Base-by-base conservation (phyloP, 2,888 invertebrate species). In the Congeria kusceri region DNA sequence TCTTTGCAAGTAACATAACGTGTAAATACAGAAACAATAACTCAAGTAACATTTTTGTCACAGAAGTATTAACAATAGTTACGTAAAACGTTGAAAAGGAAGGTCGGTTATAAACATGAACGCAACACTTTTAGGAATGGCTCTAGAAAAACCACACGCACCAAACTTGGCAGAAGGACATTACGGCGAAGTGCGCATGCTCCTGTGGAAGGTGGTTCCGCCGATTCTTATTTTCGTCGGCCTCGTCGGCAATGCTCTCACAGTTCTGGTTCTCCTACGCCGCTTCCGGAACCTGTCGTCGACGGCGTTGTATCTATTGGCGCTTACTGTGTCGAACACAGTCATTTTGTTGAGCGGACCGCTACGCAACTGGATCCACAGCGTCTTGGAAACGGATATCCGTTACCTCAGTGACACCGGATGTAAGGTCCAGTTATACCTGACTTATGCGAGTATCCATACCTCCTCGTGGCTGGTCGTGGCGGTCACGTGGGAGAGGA, bases 391-490 rank as follows among this genome's bases (percentile, higher is more conserved):
- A 0, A 47, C 77, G 29, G 89, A 89, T 59, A 59, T 89, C 39
- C 80, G 89, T 32, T 32, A 73, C 13, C n/a, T 73, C 3, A 78
- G 76, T 9, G 64, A 61, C 1, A 57, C 49, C 1, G 72, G 74
- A 3, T 88, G 88, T 47, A 81, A 86, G 77, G 62, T 88, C 0
- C 85, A 88, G 77, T 29, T 79, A 0, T 86, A 83, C 69, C 56
- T 88, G 39, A 86, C 88, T 20, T 91, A 90, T 74, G 71, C 79
- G 28, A 77, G 85, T 18, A 62, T 87, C 9, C 86, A 91, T 58
- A 67, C 85, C 9, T 88, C 89, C 15, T 85, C 87, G 0, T 91
- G 91, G 91, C 76, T 90, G 7, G 81, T 91, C 27, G 88, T 88
- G 49, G 86, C 88, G 32, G 87, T 91, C 59, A 89, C 89, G 9